A percentile compares a stretch with the other conserved stretches of the same genome.
Conservation (phyloP, 1,140 invertebrate genomes). For the Atta colombica region DNA sequence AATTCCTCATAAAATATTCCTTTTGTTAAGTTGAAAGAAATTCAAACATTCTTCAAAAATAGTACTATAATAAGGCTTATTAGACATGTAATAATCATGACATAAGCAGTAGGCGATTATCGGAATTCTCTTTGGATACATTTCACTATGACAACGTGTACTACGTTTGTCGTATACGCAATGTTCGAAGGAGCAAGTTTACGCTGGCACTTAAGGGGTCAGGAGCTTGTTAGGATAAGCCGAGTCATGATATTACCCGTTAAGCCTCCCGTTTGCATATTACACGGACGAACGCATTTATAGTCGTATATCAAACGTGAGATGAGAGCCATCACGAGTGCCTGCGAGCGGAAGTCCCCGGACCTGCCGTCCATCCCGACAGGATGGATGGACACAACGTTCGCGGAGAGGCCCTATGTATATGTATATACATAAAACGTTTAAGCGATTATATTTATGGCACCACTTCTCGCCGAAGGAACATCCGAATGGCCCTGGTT, state of each 20-base stretch:
- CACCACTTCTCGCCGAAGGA: slow-evolving; percentile 45
- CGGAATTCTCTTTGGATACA: not conserved
- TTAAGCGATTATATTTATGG: slow-evolving; percentile 69
- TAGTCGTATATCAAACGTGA: slow-evolving; percentile 63
- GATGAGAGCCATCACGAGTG: slow-evolving; percentile 27
- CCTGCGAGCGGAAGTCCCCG: slow-evolving; percentile 57
- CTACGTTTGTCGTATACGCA: not conserved
- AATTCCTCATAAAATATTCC: not conserved
- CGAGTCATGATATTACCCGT: slow-evolving; percentile 65
- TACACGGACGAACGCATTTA: slow-evolving; percentile 57
- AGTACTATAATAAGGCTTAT: not conserved
- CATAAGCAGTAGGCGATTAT: not conserved
- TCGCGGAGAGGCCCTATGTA: slow-evolving; percentile 16
- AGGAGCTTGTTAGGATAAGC: slow-evolving; percentile 38
- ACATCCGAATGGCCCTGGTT: not conserved
- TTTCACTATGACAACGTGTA: slow-evolving; percentile 1
- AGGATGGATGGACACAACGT: slow-evolving; percentile 54
- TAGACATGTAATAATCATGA: not conserved
- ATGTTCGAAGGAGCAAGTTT: slow-evolving; percentile 34
- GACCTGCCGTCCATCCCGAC: slow-evolving; percentile 48
- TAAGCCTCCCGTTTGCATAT: slow-evolving; percentile 61
- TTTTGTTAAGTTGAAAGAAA: not conserved
- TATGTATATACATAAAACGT: slow-evolving; percentile 17
- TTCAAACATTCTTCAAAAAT: not conserved
- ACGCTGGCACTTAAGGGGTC: slow-evolving; percentile 29